Conservation (phyloP, 1,140 invertebrate genomes). For the Drosophila lowei region DNA sequence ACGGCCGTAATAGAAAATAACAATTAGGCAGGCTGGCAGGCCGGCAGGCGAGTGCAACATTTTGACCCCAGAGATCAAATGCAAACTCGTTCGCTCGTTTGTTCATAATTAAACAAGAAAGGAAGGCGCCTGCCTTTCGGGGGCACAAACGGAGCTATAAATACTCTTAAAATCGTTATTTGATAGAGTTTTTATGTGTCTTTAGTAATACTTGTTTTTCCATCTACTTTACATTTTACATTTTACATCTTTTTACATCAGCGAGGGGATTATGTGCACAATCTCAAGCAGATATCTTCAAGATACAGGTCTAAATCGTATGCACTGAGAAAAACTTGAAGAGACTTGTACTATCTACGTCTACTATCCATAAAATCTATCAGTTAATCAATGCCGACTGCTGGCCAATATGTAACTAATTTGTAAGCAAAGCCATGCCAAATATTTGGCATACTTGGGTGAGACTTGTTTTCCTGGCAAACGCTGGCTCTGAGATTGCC, state of each 20-base stretch:
- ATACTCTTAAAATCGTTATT: no score
- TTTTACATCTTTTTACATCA: no score
- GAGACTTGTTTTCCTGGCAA: conserved; percentile 58
- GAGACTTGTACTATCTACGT: background rate
- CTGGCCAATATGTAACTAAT: conserved; percentile 63
- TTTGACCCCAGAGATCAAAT: conserved; percentile 74
- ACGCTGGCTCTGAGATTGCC: conserved; percentile 32
- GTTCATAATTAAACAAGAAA: conserved; percentile 61
- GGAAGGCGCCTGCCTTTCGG: background rate
- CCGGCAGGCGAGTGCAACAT: conserved; percentile 39
- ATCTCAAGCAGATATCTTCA: no score
- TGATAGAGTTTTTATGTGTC: no score
- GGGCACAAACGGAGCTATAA: no score
- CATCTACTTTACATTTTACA: no score
- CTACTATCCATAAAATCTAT: conserved; percentile 21
- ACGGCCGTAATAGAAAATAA: conserved; percentile 10
- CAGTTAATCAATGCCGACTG: conserved; percentile 51
- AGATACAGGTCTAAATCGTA: no score
- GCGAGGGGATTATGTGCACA: no score
- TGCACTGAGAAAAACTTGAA: conserved; percentile 27
- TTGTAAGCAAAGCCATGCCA: conserved; percentile 57
- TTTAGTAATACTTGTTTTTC: no score
- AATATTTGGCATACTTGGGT: conserved; percentile 77
- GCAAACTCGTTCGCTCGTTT: conserved; percentile 71
- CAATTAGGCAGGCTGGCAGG: conserved; percentile 45